Conservation (phyloP, 2,113 vertebrate genomes). For the Embiotoca jacksoni region DNA sequence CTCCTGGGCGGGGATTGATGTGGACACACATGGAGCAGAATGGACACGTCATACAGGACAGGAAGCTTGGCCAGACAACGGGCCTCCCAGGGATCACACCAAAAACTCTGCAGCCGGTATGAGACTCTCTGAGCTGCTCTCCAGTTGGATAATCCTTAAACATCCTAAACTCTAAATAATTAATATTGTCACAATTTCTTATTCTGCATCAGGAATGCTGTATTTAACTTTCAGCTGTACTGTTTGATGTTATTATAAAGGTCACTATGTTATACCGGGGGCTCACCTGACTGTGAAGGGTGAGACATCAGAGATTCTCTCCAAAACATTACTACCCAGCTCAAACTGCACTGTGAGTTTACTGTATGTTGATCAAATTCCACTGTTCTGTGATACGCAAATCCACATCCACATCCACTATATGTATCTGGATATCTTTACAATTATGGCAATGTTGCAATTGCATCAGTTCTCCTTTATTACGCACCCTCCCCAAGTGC, state of each 20-base stretch:
- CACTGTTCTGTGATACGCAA: too few relatives aligned
- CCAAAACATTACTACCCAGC: slow-evolving; percentile 79
- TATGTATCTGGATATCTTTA: too few relatives aligned
- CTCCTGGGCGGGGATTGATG: slow-evolving; percentile 70
- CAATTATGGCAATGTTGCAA: too few relatives aligned
- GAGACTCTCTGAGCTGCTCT: not conserved
- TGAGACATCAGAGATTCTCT: slow-evolving; percentile 75
- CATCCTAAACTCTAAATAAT: too few relatives aligned
- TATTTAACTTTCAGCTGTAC: not conserved
- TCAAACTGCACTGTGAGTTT: slow-evolving; percentile 79
- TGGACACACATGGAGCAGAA: slow-evolving; percentile 52
- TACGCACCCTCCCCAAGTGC: too few relatives aligned
- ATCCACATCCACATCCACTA: too few relatives aligned
- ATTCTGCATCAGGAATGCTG: too few relatives aligned
- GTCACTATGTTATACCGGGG: slow-evolving; percentile 77
- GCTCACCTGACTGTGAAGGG: slow-evolving; percentile 32
- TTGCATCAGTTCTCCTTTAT: too few relatives aligned
- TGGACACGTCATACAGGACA: slow-evolving; percentile 72
- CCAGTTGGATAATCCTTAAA: too few relatives aligned
- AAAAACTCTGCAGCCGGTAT: slow-evolving; percentile 81
- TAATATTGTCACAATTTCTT: too few relatives aligned
- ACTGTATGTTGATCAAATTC: not conserved
- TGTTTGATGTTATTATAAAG: slow-evolving; percentile 47
- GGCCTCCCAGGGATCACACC: slow-evolving; percentile 83
- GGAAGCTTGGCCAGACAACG: slow-evolving; percentile 61